phyloP scores from a whole-genome alignment of 1,140 invertebrate genomes.

The Brachionus manjavacas region DNA sequence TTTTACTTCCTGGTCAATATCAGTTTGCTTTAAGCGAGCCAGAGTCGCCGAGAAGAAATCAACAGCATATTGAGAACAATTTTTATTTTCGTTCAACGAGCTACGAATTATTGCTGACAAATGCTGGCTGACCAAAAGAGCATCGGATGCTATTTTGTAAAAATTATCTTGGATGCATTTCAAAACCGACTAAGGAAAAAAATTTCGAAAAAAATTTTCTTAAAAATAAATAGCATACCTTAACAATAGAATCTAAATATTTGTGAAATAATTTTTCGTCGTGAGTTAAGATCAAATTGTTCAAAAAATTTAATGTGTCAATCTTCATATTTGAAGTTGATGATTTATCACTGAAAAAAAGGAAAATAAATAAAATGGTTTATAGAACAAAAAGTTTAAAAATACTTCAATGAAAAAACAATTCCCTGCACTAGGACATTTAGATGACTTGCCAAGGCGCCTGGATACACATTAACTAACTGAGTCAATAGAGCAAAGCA shows the following conservation, averaged over 20 bases:
- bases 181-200: conserved; percentile 66
- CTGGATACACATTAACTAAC: conserved; percentile 78
- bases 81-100: conserved; percentile 61
- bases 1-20: conserved; percentile 97
- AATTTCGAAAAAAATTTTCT: not conserved
- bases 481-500: conserved; percentile 85
- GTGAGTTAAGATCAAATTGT: conserved; percentile 78
- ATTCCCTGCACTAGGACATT: conserved; percentile 80
- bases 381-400: no score
- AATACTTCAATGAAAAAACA: conserved; percentile 74
- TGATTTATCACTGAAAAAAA: conserved; percentile 72
- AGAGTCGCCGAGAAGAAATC: conserved; percentile 80
- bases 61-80: conserved; percentile 72
- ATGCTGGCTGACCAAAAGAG: conserved; percentile 82
- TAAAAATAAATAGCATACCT: conserved; percentile 57
- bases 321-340: conserved; percentile 98
- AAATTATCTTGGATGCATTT: conserved; percentile 85
- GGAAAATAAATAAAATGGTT: not conserved
- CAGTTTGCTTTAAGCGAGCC: conserved; percentile 76
- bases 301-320: conserved; percentile 85
- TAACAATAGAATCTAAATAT: conserved; percentile 76
- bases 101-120: conserved; percentile 87
- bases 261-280: conserved; percentile 70
- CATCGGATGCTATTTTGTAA: conserved; percentile 96
- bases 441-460: conserved; percentile 77